A percentile compares a stretch with the other conserved stretches of the same genome.
Evolutionary conservation across 53 echinoderm and acorn worm species (phyloP).

Genomic region (Astropecten irregularis): DNA sequence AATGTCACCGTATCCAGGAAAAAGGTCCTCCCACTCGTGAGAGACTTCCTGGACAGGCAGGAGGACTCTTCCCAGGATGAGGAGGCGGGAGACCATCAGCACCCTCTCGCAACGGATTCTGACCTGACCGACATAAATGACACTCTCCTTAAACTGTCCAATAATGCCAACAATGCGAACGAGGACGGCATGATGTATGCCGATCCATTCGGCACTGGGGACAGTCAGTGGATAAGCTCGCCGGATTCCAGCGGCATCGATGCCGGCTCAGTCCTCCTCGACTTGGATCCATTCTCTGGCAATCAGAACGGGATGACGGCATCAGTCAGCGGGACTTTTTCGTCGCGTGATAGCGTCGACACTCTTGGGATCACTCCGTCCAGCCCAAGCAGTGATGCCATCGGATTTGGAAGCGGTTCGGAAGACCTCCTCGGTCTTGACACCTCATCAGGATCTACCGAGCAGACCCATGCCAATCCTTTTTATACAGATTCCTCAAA

Average conservation of each 20-base stretch:
- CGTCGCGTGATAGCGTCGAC: slow-evolving; percentile 24
- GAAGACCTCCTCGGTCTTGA: slow-evolving; percentile 71
- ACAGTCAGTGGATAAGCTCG: slow-evolving; percentile 35
- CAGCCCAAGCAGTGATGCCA: slow-evolving; percentile 39
- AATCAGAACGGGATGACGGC: slow-evolving; percentile 25
- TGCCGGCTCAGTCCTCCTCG: slow-evolving; percentile 28
- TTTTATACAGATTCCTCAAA: slow-evolving; percentile 35
- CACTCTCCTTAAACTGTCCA: slow-evolving; percentile 56
- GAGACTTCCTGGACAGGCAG: slow-evolving; percentile 65
- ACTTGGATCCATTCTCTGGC: slow-evolving; percentile 25
- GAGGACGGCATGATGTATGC: slow-evolving; percentile 27
- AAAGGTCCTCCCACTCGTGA: slow-evolving; percentile 75
- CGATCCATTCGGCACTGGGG: slow-evolving; percentile 53
- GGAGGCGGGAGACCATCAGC: slow-evolving; percentile 13
- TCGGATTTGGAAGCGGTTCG: slow-evolving; percentile 40
- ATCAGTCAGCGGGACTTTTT: slow-evolving; percentile 32
- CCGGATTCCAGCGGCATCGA: slow-evolving; percentile 34
- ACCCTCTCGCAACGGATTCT: slow-evolving; percentile 29
- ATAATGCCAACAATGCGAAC: slow-evolving; percentile 77
- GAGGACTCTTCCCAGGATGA: slow-evolving; percentile 36
- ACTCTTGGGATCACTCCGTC: slow-evolving; percentile 36
- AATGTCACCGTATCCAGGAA: slow-evolving; percentile 88
- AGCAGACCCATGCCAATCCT: slow-evolving; percentile 45
- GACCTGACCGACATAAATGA: slow-evolving; percentile 42
- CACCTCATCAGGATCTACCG: slow-evolving; percentile 34